Base-by-base conservation (phyloP, 30 jellyfish, hydroid and myxozoan species). In the Aurelia sp. region DNA sequence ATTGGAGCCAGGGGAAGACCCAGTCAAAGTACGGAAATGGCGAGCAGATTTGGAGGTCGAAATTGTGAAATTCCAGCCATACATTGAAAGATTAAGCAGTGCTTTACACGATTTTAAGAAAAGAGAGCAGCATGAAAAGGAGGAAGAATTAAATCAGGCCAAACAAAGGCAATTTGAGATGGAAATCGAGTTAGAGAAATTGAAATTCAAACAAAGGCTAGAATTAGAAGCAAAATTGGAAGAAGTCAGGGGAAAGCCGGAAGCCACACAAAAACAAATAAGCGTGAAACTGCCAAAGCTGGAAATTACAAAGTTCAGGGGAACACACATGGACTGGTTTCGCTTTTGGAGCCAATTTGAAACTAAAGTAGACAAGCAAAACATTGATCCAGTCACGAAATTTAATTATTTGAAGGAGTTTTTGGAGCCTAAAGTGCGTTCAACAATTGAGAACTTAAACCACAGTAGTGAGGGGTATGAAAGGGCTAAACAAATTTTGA, bases 341-440 rank as follows among this genome's bases (percentile, higher is more conserved):
- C 52, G 92, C 58, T 66, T 82, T 55, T 82, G 92, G 92, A 65
- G 57, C 22, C 79, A 82, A 30, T 82, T 82, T 44, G 85, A 69
- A 41, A 19, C 92, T 5, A 88, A 82, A 44, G 71, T 82, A 47
- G 92, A 82, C 60, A 61, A 59, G 15, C 19, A 75, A 69, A 68
- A 50, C 20, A 68, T 82, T 4, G 27, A 22, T 12, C 71, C 27
- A 13, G 79, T 82, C 59, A 19, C 90, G 4, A 79, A 79, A 27
- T 65, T 79, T 40, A 67, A 62, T n/a, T 68, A 82, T 62, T 65
- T 71, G 79, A 68, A 70, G 66, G 92, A 66, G 20, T n/a, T 82
- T 58, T 40, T 82, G 76, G 68, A 60, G 11, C 21, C 77, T 11
- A 76, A 82, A 44, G 92, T 72, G 27, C 17, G 65, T 13, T 50